phyloP scores from a whole-genome alignment of 2,797 vertebrate species.

The Notoglanidium macrostoma region DNA sequence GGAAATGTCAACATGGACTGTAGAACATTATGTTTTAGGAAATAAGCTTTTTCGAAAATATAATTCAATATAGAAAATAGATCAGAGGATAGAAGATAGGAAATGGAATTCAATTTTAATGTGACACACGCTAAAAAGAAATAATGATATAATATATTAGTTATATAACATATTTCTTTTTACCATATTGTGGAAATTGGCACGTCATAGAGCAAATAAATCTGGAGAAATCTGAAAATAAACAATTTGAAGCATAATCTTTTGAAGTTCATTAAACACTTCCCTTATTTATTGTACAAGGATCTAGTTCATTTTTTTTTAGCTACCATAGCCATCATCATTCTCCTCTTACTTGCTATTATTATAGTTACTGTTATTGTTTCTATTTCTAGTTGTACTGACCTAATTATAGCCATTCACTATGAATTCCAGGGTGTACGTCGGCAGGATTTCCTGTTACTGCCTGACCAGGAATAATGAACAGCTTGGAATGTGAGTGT shows the following conservation, averaged over 20 bases:
- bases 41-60: not conserved
- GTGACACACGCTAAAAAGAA: not conserved
- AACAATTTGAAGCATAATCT: not conserved
- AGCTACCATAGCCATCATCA: not conserved
- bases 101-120: not conserved
- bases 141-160: not conserved
- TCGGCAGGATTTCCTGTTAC: slow-evolving; percentile 38
- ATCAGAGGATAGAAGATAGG: not conserved
- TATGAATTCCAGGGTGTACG: slow-evolving; percentile 30
- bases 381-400: slow-evolving; percentile 8
- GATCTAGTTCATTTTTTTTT: not conserved
- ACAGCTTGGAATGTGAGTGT: slow-evolving; percentile 18
- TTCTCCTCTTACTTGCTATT: not conserved
- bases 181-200: not conserved
- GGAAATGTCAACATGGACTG: not conserved
- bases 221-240: not conserved
- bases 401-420: slow-evolving; percentile 16
- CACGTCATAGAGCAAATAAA: not conserved
- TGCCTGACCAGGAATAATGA: slow-evolving; percentile 8
- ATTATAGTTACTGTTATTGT: slow-evolving; percentile 23
- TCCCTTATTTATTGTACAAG: not conserved
- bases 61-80: not conserved
- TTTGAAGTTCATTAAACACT: not conserved
- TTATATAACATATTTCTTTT: not conserved
- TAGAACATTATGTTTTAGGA: not conserved